Evolutionary conservation across 1,140 invertebrate genomes (phyloP).

Genomic region (Drusus annulatus): DNA sequence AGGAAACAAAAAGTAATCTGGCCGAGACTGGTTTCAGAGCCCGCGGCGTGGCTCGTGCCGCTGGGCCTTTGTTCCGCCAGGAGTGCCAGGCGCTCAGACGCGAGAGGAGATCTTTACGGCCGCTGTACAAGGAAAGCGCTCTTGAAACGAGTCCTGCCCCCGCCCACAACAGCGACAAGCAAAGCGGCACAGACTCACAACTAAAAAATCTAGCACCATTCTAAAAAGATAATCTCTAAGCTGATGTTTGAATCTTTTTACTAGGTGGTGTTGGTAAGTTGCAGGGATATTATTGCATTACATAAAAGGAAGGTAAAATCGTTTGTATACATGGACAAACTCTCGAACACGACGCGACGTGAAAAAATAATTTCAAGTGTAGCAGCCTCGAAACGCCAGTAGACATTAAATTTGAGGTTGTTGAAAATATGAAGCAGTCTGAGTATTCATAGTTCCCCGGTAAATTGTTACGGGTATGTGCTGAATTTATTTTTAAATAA

Average conservation of each 20-base stretch:
- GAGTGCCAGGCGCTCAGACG: constrained; percentile 24
- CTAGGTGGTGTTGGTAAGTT: no score
- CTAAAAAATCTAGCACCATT: no score
- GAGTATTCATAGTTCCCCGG: no score
- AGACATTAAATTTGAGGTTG: neutral
- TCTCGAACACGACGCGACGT: constrained; percentile 1
- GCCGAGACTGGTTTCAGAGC: constrained; percentile 39
- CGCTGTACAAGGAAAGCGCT: constrained; percentile 6
- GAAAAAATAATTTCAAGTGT: neutral
- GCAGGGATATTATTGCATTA: no score
- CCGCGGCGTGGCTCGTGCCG: constrained; percentile 54
- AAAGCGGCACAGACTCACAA: neutral
- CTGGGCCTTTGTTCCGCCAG: constrained; percentile 47
- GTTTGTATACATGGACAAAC: neutral
- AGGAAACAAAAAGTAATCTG: constrained; percentile 34
- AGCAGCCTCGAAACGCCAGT: constrained; percentile 7
- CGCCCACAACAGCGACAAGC: neutral
- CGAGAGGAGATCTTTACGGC: constrained; percentile 23
- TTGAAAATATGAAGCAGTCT: no score
- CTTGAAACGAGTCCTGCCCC: constrained; percentile 10
- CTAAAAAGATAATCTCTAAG: no score
- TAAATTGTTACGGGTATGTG: no score
- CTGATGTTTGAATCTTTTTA: no score
- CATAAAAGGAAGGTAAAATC: no score
- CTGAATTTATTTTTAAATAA: no score